These are phyloP conservation scores for Fragum fragum DNA, from an alignment of 2,888 invertebrate species.

Conservation along the genomic window DNA sequence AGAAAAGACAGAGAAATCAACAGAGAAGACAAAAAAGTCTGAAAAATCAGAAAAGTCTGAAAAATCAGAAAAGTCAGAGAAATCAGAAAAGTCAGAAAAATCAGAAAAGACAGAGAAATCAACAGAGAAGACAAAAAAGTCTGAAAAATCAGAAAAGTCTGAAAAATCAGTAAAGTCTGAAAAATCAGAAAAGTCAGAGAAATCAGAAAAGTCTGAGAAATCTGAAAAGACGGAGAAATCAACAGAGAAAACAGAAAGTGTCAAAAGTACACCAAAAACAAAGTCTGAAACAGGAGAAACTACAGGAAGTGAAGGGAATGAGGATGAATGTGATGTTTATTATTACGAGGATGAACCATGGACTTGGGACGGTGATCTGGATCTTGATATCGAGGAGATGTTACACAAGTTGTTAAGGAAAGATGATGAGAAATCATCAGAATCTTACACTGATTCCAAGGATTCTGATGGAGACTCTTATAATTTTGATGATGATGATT, in stretches of 20 bases:
- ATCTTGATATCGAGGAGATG: constrained; percentile 12
- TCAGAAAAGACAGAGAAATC: background rate
- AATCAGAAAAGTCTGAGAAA: background rate
- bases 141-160: background rate
- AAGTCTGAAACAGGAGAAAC: background rate
- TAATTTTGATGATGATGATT: constrained; percentile 9
- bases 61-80: background rate
- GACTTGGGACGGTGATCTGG: constrained; percentile 22
- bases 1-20: background rate
- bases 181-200: background rate
- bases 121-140: background rate
- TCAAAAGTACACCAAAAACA: constrained; percentile 5
- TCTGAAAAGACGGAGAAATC: constrained; percentile 2
- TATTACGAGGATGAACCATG: constrained; percentile 51
- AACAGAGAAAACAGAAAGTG: background rate
- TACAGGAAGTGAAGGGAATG: background rate
- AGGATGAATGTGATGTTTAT: constrained; percentile 37
- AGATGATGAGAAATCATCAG: background rate
- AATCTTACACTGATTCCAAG: constrained; percentile 5
- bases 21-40: constrained; percentile 13
- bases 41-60: constrained; percentile 4
- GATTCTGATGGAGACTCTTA: constrained; percentile 17
- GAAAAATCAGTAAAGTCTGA: background rate
- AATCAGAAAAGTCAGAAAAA: background rate
- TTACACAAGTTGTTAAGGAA: background rate